Base-by-base conservation (phyloP, 2,888 invertebrate genomes). In the Crioceris asparagi region DNA sequence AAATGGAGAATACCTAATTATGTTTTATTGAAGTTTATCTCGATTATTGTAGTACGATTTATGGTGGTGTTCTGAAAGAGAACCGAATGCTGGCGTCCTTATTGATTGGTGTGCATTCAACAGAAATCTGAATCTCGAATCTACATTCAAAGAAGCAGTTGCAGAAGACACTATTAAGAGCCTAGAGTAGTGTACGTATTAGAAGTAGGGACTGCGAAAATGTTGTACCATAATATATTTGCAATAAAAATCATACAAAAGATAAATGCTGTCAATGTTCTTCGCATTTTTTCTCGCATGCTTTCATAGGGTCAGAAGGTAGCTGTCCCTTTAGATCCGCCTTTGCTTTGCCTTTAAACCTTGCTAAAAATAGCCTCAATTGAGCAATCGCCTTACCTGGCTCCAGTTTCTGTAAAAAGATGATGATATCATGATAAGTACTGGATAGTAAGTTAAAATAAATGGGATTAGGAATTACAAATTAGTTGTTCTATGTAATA, bases 351-450 rank as follows among this genome's bases (percentile, higher is more conserved):
- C 61, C 57, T 10, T 57, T 59, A 33, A 68, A 53, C 31, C 70
- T 70, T 4, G 68, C 61, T 21, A 77, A 50, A 47, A 75, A 57
- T 47, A 69, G 68, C 63, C 77, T 75, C 47, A 78, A 65, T 49
- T 74, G 70, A 8, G 70, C 71, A 45, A 75, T 74, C 16, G 74
- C 55, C 29, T 40, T 38, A 4, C 50, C 54, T 11, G 56, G 56
- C 32, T 47, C 47, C 30, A 54, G 38, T 29, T 46, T 43, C 53
- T 53, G 29, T 27, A 50, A 51, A 29, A 31, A 19, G 30, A 25
- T 31, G n/a, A 11, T 12, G 17, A 8, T 19, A 14, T 1, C 6
- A 30, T 23, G 2, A 25, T n/a, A n/a, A n/a, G n/a, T n/a, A n/a
- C n/a, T n/a, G n/a, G n/a, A n/a, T n/a, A n/a, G n/a, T n/a, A n/a